Conservation (phyloP, 30 jellyfish, hydroid and myxozoan genomes). For the Mastigias papua region DNA sequence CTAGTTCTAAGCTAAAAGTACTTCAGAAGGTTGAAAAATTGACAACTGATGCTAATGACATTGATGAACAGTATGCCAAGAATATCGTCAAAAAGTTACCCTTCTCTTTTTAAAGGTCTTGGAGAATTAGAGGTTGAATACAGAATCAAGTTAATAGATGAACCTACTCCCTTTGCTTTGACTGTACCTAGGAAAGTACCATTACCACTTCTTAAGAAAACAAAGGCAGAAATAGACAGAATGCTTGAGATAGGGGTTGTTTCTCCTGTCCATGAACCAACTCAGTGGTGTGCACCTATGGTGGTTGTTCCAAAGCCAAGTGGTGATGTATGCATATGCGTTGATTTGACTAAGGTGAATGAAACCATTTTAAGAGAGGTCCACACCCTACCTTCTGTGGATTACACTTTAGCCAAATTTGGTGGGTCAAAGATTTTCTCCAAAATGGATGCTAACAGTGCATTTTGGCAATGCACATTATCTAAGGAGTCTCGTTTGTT, state of each 20-base stretch:
- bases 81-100: slow-evolving; percentile 14
- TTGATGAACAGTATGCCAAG: slow-evolving; percentile 35
- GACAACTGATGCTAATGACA: not conserved
- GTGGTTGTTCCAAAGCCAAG: slow-evolving; percentile 29
- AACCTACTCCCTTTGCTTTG: slow-evolving; percentile 27
- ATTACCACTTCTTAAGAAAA: slow-evolving; percentile 45
- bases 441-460: no score
- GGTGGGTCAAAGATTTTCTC: slow-evolving; percentile 70
- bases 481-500: slow-evolving; percentile 20
- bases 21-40: slow-evolving; percentile 13
- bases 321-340: slow-evolving; percentile 19
- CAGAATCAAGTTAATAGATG: slow-evolving; percentile 27
- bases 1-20: slow-evolving; percentile 1
- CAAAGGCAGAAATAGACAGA: slow-evolving; percentile 49
- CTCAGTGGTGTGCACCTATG: slow-evolving; percentile 51
- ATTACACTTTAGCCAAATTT: slow-evolving; percentile 39
- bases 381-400: slow-evolving; percentile 36
- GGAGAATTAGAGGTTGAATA: slow-evolving; percentile 57
- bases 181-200: slow-evolving; percentile 38
- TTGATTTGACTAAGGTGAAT: slow-evolving; percentile 36
- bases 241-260: slow-evolving; percentile 50
- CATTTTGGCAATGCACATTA: no score
- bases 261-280: slow-evolving; percentile 32
- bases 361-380: slow-evolving; percentile 1
- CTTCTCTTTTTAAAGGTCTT: slow-evolving; percentile 33